Percentiles rank a stretch among this genome's conserved stretches.
phyloP scores from a whole-genome alignment of 1,140 invertebrate genomes.

The Sitobion miscanthi region DNA sequence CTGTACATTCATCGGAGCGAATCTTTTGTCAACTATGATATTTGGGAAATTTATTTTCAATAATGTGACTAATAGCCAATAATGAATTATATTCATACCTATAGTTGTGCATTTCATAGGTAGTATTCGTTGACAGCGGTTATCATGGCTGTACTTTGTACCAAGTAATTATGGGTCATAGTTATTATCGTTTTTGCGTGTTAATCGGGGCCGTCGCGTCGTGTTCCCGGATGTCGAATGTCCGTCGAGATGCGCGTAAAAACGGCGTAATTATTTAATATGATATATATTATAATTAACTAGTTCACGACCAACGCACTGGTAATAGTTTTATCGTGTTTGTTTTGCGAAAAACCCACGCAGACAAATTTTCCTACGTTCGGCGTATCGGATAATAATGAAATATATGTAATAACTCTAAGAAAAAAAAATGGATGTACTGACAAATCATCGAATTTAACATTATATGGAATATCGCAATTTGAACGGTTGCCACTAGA shows the following conservation, averaged over 20 bases:
- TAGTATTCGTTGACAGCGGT: not conserved
- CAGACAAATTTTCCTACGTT: not conserved
- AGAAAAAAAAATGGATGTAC: conserved; percentile 3
- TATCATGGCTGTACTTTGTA: not conserved
- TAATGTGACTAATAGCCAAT: no score
- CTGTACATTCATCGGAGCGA: no score
- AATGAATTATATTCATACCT: not conserved
- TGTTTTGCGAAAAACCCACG: not conserved
- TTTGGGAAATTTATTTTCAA: no score
- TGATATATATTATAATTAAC: not conserved
- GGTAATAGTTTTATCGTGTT: not conserved
- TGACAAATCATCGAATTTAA: not conserved
- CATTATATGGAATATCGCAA: not conserved
- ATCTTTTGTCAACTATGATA: no score
- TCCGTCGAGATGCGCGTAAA: not conserved
- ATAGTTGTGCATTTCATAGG: not conserved
- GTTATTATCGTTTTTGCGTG: not conserved
- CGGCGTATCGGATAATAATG: not conserved
- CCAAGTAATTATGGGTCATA: not conserved
- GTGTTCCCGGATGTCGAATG: not conserved
- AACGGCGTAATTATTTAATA: not conserved
- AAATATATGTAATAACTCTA: not conserved
- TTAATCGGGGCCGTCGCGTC: not conserved
- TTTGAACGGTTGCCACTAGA: not conserved
- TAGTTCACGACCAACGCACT: not conserved